Base-by-base conservation (phyloP, 2,113 vertebrate genomes). In the Zosterops hypoxanthus region DNA sequence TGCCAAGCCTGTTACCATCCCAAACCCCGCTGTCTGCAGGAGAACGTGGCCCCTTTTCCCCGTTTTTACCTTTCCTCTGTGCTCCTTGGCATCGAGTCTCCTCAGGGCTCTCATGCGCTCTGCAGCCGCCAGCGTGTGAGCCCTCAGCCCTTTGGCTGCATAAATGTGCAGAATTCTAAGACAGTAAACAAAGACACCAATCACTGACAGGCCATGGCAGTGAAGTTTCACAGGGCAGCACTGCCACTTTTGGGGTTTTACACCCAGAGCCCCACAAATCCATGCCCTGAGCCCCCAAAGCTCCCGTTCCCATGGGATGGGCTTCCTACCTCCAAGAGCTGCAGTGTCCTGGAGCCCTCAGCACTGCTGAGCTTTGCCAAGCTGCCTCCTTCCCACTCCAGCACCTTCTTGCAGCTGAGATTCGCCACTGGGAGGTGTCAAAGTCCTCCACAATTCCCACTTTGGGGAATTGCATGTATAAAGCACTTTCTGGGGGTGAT, bases 81-180 rank as follows among this genome's bases (percentile, higher is more conserved):
- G 95, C 6, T 96, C 94, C 94, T 88, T 96, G 94, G 94, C 94
- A 78, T 96, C 94, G 4, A 93, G 96, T 73, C 95, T 88, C 71
- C 86, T 39, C 82, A 97, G 91, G 33, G 91, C 20, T 17, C 56
- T 94, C 95, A 96, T 82, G 63, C 93, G 89, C 84, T 97, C 96
- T 15, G 95, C 95, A 3, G 92, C 95, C 50, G 91, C 97, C 68
- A 93, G 34, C 14, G 95, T 68, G 25, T 88, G 73, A 12, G 92
- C 92, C 65, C 95, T 59, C 95, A 97, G 95, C 77, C 94, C 97
- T 96, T 97, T 97, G 49, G 97, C 95, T 95, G 88, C 92, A 69
- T 94, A 98, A 96, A 97, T 92, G 65, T 96, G 95, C 50, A 97
- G 97, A 82, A 97, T 96, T 97, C 96, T 97, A 97, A 97, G 91